Conservation (phyloP, 2,797 vertebrate genomes). For the Xyrichtys novacula region DNA sequence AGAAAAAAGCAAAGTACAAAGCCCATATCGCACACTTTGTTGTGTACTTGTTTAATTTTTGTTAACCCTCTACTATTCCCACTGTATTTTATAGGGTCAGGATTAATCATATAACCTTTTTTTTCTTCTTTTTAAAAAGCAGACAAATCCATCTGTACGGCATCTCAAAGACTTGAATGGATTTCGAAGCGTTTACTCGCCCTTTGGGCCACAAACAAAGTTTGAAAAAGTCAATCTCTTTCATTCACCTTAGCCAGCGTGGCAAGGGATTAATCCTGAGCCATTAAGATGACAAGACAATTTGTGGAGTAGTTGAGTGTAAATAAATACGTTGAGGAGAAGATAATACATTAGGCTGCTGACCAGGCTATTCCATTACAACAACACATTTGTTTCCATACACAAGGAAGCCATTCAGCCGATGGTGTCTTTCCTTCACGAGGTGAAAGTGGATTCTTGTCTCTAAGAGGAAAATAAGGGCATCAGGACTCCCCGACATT, state of each 20-base stretch:
- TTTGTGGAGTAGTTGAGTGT: conserved; percentile 89
- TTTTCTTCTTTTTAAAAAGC: neutral
- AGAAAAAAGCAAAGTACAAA: conserved; percentile 49
- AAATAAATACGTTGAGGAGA: conserved; percentile 88
- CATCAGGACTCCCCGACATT: conserved; percentile 81
- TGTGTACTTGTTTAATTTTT: conserved; percentile 40
- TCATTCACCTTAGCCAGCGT: conserved; percentile 81
- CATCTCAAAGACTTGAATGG: conserved; percentile 21
- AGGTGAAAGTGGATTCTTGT: conserved; percentile 78
- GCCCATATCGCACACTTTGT: conserved; percentile 24
- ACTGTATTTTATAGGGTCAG: neutral
- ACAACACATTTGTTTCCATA: conserved; percentile 88
- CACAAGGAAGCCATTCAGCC: conserved; percentile 75
- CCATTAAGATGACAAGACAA: conserved; percentile 89
- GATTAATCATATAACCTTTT: no score
- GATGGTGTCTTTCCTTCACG: conserved; percentile 78
- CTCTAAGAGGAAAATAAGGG: conserved; percentile 81
- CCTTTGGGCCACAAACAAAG: conserved; percentile 77
- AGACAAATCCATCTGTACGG: conserved; percentile 1
- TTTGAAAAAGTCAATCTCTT: conserved; percentile 83
- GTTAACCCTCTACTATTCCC: conserved; percentile 23
- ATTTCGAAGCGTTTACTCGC: conserved; percentile 67
- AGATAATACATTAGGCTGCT: conserved; percentile 89
- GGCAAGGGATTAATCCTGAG: conserved; percentile 87
- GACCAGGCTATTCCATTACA: conserved; percentile 86